Percentiles rank a stretch among this genome's conserved stretches.
These are phyloP conservation scores for Eolophus roseicapilla DNA, from an alignment of 2,113 vertebrate species.

Conservation along the genomic window DNA sequence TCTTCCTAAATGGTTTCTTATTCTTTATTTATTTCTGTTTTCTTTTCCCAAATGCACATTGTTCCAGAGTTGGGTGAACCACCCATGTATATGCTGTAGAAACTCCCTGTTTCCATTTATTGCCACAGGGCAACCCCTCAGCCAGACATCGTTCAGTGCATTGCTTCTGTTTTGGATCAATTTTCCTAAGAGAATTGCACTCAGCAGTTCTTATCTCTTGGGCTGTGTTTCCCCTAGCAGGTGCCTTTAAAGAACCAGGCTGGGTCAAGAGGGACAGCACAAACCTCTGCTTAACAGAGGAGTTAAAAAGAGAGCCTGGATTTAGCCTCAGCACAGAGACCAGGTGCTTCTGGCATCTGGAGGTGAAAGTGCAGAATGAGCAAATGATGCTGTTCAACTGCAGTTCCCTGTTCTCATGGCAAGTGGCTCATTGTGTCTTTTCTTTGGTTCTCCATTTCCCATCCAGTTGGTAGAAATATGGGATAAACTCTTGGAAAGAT, in stretches of 20 bases:
- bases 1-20: neutral
- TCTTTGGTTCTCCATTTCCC: neutral
- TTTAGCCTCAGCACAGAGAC: neutral
- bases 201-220: accelerated
- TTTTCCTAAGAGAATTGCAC: neutral
- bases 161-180: neutral
- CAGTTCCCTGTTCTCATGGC: neutral
- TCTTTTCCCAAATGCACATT: neutral
- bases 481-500: neutral
- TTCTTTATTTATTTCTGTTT: neutral
- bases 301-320: neutral
- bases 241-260: neutral
- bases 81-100: neutral
- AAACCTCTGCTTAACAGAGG: neutral
- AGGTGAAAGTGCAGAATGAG: neutral
- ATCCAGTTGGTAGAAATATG: neutral
- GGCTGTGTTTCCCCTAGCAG: neutral
- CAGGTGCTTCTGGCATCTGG: neutral
- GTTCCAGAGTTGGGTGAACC: neutral
- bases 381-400: neutral
- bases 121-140: neutral
- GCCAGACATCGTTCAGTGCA: accelerated
- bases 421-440: neutral
- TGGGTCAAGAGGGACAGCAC: neutral
- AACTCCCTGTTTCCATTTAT: too few relatives aligned